A percentile compares a stretch with the other conserved stretches of the same genome.
phyloP scores from a whole-genome alignment of 2,113 vertebrate species.

The Ceyx melanurus region DNA sequence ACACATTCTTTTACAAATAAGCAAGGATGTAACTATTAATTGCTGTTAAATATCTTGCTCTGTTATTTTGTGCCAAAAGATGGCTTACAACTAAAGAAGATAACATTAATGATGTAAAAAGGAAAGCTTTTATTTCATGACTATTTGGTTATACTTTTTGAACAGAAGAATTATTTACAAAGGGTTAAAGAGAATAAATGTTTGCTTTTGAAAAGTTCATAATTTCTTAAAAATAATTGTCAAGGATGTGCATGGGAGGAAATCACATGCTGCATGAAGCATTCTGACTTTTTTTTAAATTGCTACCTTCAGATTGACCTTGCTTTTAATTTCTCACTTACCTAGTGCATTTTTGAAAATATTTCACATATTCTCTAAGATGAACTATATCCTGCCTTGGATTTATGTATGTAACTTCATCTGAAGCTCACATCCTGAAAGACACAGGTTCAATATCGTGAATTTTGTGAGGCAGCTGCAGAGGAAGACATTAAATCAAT shows the following conservation, averaged over 20 bases:
- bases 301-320: neutral
- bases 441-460: neutral
- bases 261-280: neutral
- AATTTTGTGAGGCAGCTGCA: neutral
- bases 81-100: neutral
- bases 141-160: neutral
- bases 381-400: neutral
- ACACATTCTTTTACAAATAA: conserved; percentile 26
- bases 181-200: neutral
- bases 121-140: neutral
- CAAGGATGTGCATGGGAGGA: neutral
- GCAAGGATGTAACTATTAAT: conserved; percentile 54
- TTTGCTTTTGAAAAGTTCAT: neutral
- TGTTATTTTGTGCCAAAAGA: neutral
- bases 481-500: neutral
- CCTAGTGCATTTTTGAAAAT: neutral
- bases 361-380: neutral
- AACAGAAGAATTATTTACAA: neutral
- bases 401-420: neutral
- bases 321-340: neutral
- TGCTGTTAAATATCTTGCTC: neutral
- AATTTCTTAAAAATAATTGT: neutral
- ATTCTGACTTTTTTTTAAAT: neutral
- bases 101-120: neutral
- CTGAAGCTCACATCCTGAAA: neutral